Evolutionary conservation across 2,888 invertebrate species (phyloP).

Genomic region (Ormia ochracea): DNA sequence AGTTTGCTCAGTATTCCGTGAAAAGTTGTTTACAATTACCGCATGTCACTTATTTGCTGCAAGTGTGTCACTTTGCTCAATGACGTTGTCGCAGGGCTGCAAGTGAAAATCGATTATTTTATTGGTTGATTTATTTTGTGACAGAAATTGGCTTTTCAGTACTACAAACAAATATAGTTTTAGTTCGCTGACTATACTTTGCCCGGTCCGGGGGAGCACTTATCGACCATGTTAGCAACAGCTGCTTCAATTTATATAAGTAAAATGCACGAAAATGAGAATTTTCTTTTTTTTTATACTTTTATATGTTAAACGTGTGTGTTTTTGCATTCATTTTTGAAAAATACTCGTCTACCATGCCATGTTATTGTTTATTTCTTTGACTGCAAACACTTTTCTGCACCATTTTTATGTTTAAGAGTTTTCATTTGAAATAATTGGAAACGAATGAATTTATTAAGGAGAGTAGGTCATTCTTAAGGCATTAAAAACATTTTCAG

Average conservation of each 20-base stretch:
- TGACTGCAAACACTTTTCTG: neutral
- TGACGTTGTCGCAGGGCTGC: too few relatives aligned
- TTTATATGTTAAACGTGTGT: conserved; percentile 26
- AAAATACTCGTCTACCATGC: conserved; percentile 54
- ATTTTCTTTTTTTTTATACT: neutral
- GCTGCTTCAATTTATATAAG: neutral
- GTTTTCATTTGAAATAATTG: conserved; percentile 19
- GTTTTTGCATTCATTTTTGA: conserved; percentile 37
- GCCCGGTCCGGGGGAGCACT: neutral
- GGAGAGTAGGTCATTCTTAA: conserved; percentile 39
- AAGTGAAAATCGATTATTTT: too few relatives aligned
- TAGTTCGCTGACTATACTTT: too few relatives aligned
- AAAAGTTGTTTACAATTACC: too few relatives aligned
- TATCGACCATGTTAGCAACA: neutral
- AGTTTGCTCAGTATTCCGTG: too few relatives aligned
- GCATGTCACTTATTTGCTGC: too few relatives aligned
- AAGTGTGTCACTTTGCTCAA: too few relatives aligned
- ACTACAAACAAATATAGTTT: too few relatives aligned
- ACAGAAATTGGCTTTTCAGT: too few relatives aligned
- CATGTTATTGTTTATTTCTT: conserved; percentile 36
- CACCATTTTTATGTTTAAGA: neutral
- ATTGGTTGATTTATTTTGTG: too few relatives aligned
- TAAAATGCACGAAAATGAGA: neutral
- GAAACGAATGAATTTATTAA: conserved; percentile 18
- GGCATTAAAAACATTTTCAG: neutral